Percentiles rank a stretch among this genome's conserved stretches.
Conservation (phyloP, 2,888 invertebrate species). For the Pandemis heparana region DNA sequence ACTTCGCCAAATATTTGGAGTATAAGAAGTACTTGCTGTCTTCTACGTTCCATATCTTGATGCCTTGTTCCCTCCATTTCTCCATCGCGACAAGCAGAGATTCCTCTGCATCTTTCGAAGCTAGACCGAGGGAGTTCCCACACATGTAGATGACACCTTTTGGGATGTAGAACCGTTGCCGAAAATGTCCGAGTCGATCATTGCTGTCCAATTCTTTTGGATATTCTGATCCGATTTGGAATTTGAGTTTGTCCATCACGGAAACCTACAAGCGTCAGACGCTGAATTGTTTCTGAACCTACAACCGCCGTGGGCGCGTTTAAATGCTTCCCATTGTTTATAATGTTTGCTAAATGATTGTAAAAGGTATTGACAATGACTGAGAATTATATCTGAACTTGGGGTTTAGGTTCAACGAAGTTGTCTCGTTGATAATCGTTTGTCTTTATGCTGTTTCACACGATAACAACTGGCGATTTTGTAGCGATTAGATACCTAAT, state of each 20-base stretch:
- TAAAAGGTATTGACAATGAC: conserved; percentile 11
- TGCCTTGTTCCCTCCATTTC: conserved; percentile 69
- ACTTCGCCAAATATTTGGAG: conserved; percentile 59
- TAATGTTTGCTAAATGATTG: conserved; percentile 19
- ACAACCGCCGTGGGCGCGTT: background rate
- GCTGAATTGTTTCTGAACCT: conserved; percentile 36
- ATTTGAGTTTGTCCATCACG: conserved; percentile 54
- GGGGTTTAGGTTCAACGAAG: conserved; percentile 11
- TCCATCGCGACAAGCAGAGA: conserved; percentile 56
- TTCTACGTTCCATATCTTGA: conserved; percentile 68
- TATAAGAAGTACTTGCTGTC: conserved; percentile 68
- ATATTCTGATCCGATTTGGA: conserved; percentile 61
- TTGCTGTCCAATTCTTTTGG: conserved; percentile 67
- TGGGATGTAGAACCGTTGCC: conserved; percentile 66
- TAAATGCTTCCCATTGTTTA: conserved; percentile 25
- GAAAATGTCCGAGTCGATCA: conserved; percentile 65
- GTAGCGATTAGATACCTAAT: background rate
- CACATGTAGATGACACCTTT: conserved; percentile 70
- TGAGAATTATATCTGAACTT: conserved; percentile 11
- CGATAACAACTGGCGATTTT: conserved; percentile 1
- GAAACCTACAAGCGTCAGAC: conserved; percentile 28
- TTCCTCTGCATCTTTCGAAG: conserved; percentile 70
- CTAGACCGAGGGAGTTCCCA: conserved; percentile 74
- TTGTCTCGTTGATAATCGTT: conserved; percentile 8
- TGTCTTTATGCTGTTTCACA: conserved; percentile 3